Percentiles rank a stretch among this genome's conserved stretches.
phyloP scores from a whole-genome alignment of 2,797 vertebrate genomes.

The Nannoperca obscura region DNA sequence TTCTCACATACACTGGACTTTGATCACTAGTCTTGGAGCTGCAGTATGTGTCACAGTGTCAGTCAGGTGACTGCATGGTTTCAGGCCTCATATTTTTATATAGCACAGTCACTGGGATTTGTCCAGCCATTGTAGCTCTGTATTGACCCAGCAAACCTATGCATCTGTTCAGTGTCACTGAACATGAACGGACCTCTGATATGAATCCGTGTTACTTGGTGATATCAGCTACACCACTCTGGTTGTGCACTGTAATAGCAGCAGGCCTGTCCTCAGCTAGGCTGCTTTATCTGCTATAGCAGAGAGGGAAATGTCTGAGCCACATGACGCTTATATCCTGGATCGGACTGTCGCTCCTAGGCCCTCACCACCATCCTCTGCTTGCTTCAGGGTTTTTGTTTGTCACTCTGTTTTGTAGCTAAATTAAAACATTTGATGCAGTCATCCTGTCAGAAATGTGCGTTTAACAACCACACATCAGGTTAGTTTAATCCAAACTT shows the following conservation, averaged over 20 bases:
- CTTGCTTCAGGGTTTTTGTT: conserved; percentile 9
- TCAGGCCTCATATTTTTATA: conserved; percentile 18
- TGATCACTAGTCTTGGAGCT: conserved; percentile 56
- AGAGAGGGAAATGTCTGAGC: conserved; percentile 22
- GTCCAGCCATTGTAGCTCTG: background rate
- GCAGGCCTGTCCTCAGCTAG: conserved; percentile 15
- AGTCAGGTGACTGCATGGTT: conserved; percentile 51
- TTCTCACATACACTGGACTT: conserved; percentile 60
- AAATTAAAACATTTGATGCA: background rate
- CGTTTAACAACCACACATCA: background rate
- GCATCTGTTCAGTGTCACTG: conserved; percentile 12
- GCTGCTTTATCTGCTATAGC: conserved; percentile 6
- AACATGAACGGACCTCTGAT: conserved; percentile 22
- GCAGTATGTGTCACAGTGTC: conserved; percentile 56
- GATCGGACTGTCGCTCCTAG: background rate
- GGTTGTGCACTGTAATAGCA: conserved; percentile 24
- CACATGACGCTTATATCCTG: conserved; percentile 26
- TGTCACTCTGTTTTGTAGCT: background rate
- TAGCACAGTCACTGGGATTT: conserved; percentile 4
- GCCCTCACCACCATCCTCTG: background rate
- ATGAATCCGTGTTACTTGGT: conserved; percentile 24
- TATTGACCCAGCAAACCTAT: background rate
- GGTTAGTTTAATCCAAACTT: background rate
- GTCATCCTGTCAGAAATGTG: background rate
- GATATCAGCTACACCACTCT: conserved; percentile 13